phyloP scores from a whole-genome alignment of 2,888 invertebrate genomes.

The Holacanthella duospinosa region DNA sequence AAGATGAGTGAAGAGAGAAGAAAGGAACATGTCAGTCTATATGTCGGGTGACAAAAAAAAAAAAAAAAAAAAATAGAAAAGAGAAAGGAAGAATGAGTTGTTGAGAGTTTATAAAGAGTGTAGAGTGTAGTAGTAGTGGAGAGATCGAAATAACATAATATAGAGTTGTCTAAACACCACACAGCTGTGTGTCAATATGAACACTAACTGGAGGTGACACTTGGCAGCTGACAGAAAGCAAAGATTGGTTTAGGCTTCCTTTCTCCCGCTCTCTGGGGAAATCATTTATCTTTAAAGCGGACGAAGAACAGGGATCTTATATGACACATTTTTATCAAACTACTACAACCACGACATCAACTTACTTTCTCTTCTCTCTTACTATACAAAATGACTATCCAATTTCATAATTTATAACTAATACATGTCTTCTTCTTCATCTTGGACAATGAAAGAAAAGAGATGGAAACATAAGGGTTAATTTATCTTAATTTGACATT shows the following conservation, averaged over 20 bases:
- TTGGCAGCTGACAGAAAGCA: slow-evolving; percentile 38
- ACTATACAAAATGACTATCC: too few species aligned
- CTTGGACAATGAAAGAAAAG: too few species aligned
- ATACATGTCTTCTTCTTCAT: too few species aligned
- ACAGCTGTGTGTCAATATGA: slow-evolving; percentile 33
- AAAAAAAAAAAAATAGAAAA: slow-evolving; percentile 12
- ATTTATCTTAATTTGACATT: too few species aligned
- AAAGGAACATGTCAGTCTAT: not conserved
- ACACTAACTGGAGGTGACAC: slow-evolving; percentile 37
- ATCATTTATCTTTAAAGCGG: slow-evolving; percentile 36
- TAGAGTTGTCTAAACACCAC: slow-evolving; percentile 30
- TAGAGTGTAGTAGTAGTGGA: not conserved
- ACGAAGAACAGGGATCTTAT: not conserved
- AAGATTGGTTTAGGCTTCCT: slow-evolving; percentile 23
- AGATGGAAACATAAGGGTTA: too few species aligned
- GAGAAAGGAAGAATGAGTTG: not conserved
- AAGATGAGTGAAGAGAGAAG: not conserved
- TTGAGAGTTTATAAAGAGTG: not conserved
- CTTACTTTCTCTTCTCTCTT: too few species aligned
- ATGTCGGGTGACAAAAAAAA: slow-evolving; percentile 12
- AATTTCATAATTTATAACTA: too few species aligned
- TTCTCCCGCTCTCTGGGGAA: slow-evolving; percentile 34
- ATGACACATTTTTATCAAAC: not conserved
- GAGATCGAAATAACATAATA: slow-evolving; percentile 23
- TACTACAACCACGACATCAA: too few species aligned